Evolutionary conservation across 2,888 invertebrate species (phyloP), one percentile per base, ranked within the genome.

Genomic region (Hydrotaea diabolus): DNA sequence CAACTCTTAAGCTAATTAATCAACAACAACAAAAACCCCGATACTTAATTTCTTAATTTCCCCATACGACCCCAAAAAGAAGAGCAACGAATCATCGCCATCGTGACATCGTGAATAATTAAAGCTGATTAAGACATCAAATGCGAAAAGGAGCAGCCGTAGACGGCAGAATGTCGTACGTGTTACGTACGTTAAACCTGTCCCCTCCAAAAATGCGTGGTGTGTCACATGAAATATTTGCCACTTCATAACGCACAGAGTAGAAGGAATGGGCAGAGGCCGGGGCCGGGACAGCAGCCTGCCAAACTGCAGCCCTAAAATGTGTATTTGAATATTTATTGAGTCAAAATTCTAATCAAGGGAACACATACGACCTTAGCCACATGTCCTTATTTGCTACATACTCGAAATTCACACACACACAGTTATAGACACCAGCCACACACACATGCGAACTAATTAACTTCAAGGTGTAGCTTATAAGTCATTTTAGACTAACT

Each of bases 11-110:
- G 17, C 43, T 39, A 43, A 39, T 66, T 66, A 39, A 19, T n/a
- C n/a, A n/a, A n/a, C n/a, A n/a, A n/a, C n/a, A n/a, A n/a, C n/a
- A n/a, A n/a, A n/a, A n/a, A n/a, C n/a, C n/a, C n/a, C n/a, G n/a
- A n/a, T n/a, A n/a, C n/a, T n/a, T n/a, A 69, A 69, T 69, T 69
- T 69, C 46, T 46, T 69, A 69, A 69, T 69, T 69, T 69, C 46
- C 69, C 69, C 23, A 69, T 69, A 46, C 69, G 69, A 69, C 66
- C 36, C n/a, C 3, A 49, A 23, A 46, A 46, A 15, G 15, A 59
- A 3, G 4, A 36, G 9, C n/a, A 62, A 31, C 31, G 7, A 31
- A 62, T 31, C 62, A 31, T 31, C 13, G 39, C 13, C 49, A 49
- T 13, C 43, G 43, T 49, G 69, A 43, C 69, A 69, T 69, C n/a